Evolutionary conservation across 2,888 invertebrate species (phyloP), one percentile per base, ranked within the genome.

Genomic region (Leucania comma): DNA sequence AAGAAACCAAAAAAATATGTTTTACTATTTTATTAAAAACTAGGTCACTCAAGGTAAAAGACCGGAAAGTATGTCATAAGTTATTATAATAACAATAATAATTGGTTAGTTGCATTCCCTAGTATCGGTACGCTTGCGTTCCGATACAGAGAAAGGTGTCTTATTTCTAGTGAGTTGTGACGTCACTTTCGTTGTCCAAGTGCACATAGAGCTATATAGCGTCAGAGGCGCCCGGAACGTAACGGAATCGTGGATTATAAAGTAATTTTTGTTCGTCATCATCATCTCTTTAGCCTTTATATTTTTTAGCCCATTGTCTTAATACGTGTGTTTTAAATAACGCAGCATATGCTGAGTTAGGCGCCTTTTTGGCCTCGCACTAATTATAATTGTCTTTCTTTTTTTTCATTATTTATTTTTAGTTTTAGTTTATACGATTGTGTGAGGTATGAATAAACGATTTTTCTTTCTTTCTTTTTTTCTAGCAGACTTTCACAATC

Each of bases 141-240:
- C 86, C 81, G 72, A 87, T 87, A 86, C 81, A 86, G 90, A 90
- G 90, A 90, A 90, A 90, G 90, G 90, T 82, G 82, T 88, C 84
- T 87, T 79, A 85, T 83, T 80, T 81, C 81, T 71, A 29, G 82
- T 90, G 88, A 90, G 89, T 71, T 29, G 83, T 90, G 88, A 90
- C 90, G 90, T 90, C 88, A 89, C 62, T 50, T 57, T 71, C 72
- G 64, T 73, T 76, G 83, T 80, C 76, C 80, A 68, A 73, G 78
- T 73, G 63, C 53, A 38, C 61, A 74, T 32, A 87, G 88, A 87
- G 35, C 67, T 42, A 61, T 17, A 17, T n/a, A 46, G 0, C 9
- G 9, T 20, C 64, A 84, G 84, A 84, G 22, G 63, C 46, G 75
- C 17, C 17, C 10, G 22, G 8, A 24, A 12, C 0, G 9, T 14